Evolutionary conservation across 2,888 invertebrate species (phyloP).

Genomic region (Campoplex capitator): DNA sequence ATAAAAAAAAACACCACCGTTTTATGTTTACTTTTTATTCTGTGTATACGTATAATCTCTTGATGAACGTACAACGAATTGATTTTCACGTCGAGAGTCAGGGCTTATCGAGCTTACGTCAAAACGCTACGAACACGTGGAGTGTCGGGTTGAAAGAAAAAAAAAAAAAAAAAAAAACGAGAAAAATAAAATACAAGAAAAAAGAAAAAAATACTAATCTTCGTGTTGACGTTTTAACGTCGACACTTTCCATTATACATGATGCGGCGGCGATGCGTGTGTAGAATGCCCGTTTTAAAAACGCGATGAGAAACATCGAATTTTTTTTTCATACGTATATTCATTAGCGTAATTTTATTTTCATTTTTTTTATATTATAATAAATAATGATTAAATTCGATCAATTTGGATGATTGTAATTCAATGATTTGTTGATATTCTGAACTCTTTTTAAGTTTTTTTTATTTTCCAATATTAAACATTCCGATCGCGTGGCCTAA

Average conservation of each 20-base stretch:
- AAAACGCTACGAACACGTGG: constrained; percentile 7
- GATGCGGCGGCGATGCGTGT: neutral
- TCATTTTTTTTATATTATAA: neutral
- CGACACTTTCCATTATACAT: constrained; percentile 19
- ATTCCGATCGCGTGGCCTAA: neutral
- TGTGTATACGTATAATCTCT: neutral
- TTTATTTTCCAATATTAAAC: neutral
- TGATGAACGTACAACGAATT: neutral
- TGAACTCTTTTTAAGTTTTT: too few relatives aligned
- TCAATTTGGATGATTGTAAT: too few relatives aligned
- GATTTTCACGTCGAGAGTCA: constrained; percentile 31
- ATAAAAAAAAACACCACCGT: neutral
- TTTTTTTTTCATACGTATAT: neutral
- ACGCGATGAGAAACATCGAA: neutral
- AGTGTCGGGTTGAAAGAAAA: neutral
- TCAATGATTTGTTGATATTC: too few relatives aligned
- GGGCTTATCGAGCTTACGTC: constrained; percentile 14
- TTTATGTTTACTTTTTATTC: neutral
- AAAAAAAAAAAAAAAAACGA: neutral
- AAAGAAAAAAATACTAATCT: constrained; percentile 7
- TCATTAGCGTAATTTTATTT: neutral
- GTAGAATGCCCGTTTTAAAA: neutral
- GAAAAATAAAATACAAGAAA: neutral
- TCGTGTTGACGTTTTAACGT: constrained; percentile 8
- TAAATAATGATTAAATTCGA: neutral